These are phyloP conservation scores for Neomorphus geoffroyi DNA, from an alignment of 2,797 vertebrate genomes.

Conservation along the genomic window DNA sequence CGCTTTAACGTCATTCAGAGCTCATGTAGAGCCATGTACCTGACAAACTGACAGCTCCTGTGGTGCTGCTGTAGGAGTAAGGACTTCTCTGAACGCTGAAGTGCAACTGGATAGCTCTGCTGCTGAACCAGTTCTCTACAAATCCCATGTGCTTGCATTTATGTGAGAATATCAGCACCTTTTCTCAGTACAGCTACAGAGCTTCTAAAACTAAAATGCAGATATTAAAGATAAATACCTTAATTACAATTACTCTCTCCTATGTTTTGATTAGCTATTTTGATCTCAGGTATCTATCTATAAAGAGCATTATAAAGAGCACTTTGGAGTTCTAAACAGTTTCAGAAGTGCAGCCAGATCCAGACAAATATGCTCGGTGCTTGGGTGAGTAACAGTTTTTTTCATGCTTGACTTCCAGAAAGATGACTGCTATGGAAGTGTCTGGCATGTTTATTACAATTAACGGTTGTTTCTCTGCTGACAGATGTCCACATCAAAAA, in stretches of 20 bases:
- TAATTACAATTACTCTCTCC: background rate
- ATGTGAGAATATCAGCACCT: background rate
- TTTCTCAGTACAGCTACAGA: background rate
- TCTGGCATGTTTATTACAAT: constrained; percentile 45
- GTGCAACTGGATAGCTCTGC: background rate
- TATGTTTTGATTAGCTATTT: background rate
- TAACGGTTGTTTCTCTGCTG: constrained; percentile 49
- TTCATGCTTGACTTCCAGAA: constrained; percentile 41
- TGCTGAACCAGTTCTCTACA: background rate
- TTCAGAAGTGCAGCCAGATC: constrained; percentile 22
- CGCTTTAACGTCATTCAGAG: background rate
- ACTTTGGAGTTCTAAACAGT: background rate
- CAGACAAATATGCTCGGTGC: background rate
- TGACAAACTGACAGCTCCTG: background rate
- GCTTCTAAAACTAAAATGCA: constrained; percentile 19
- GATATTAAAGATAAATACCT: background rate
- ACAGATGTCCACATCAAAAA: constrained; percentile 45
- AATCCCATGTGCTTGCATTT: background rate
- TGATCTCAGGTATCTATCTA: background rate
- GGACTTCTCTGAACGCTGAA: background rate
- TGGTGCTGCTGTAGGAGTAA: background rate
- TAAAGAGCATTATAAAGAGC: background rate
- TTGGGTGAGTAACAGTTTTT: constrained; percentile 18
- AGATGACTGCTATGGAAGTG: constrained; percentile 25
- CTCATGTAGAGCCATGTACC: background rate